phyloP scores from a whole-genome alignment of 92 coral and sea anemone species.

The Phenganax marumi region DNA sequence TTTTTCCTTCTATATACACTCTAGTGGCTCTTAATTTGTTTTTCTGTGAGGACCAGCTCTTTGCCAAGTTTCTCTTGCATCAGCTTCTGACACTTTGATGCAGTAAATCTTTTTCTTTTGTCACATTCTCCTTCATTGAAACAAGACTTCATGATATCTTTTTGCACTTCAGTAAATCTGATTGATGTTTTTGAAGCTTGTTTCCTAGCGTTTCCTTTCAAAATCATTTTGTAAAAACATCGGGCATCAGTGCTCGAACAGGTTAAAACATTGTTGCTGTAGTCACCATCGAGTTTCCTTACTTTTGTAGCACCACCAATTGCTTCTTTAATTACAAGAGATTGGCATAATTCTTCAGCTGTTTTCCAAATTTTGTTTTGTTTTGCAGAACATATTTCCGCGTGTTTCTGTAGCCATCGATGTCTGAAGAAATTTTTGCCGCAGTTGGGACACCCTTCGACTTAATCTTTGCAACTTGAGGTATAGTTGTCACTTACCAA shows the following conservation, averaged over 20 bases:
- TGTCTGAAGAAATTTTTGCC: background rate
- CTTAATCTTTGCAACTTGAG: background rate
- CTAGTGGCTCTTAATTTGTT: conserved; percentile 19
- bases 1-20: conserved; percentile 2
- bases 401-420: background rate
- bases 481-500: background rate
- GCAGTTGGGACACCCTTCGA: background rate
- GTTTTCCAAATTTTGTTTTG: background rate
- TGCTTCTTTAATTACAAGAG: background rate
- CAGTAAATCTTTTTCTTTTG: conserved; percentile 44
- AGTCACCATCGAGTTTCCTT: background rate
- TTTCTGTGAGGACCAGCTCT: conserved; percentile 35
- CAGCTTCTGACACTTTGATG: conserved; percentile 37
- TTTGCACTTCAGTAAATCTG: conserved; percentile 45
- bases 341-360: background rate
- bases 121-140: conserved; percentile 38
- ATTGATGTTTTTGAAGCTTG: conserved; percentile 25
- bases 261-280: background rate
- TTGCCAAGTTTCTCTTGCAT: conserved; percentile 46
- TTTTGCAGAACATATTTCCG: background rate
- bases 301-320: background rate
- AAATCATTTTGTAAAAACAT: background rate
- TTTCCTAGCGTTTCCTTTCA: conserved; percentile 46
- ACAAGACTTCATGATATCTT: conserved; percentile 48
- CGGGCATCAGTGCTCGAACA: background rate